Percentiles rank a stretch among this genome's conserved stretches.
These are phyloP conservation scores for Eristalis tenax DNA, from an alignment of 2,888 invertebrate species.

Conservation along the genomic window DNA sequence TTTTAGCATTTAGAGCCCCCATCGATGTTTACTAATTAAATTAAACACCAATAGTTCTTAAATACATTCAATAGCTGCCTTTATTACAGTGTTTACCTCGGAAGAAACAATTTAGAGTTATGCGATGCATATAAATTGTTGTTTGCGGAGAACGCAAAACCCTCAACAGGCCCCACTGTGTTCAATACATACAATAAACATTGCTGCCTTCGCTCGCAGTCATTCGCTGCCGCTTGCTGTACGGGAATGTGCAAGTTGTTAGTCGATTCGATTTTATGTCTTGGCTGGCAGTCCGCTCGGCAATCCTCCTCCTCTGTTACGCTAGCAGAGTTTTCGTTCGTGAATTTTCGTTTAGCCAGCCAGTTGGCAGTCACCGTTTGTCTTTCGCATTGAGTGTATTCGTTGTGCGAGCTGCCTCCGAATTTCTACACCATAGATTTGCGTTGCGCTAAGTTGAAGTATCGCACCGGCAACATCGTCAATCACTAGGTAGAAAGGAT, in stretches of 20 bases:
- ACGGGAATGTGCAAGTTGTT: slow-evolving; percentile 49
- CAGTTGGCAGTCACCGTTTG: slow-evolving; percentile 73
- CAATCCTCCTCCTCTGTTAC: slow-evolving; percentile 59
- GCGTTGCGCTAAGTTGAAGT: slow-evolving; percentile 31
- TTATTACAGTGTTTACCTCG: no score
- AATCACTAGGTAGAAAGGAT: slow-evolving; percentile 42
- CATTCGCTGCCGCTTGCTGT: slow-evolving; percentile 20
- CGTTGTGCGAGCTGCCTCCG: slow-evolving; percentile 19
- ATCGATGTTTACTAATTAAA: no score
- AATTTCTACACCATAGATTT: slow-evolving; percentile 5
- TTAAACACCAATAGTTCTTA: no score
- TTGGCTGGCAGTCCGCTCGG: slow-evolving; percentile 49
- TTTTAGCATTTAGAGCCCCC: no score
- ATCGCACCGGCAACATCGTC: slow-evolving; percentile 30
- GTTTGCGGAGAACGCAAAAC: not conserved
- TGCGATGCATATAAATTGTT: no score
- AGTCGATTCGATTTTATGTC: slow-evolving; percentile 54
- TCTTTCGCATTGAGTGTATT: slow-evolving; percentile 67
- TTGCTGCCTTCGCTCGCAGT: slow-evolving; percentile 2
- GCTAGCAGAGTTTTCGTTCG: slow-evolving; percentile 61
- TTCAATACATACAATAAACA: not conserved
- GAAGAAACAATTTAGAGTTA: no score
- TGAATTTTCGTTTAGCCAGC: slow-evolving; percentile 55
- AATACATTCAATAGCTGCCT: no score
- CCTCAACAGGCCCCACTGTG: slow-evolving; percentile 32